Base-by-base conservation (phyloP, 2,797 vertebrate species). In the Petrocephalus sullivani region DNA sequence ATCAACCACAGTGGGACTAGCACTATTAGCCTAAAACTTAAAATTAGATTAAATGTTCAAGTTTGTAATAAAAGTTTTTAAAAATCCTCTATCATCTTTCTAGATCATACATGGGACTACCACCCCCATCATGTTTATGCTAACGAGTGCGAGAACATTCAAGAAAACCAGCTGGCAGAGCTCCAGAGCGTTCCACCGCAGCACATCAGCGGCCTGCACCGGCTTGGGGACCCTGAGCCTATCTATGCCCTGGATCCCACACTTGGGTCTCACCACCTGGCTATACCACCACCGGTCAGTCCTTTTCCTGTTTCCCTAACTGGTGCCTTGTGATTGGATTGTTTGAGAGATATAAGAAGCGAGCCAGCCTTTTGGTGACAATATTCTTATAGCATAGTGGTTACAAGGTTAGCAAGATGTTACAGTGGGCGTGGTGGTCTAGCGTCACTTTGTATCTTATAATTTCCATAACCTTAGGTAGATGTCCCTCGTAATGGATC, bases 81-180 rank as follows among this genome's bases (percentile, higher is more conserved):
- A 88, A 49, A 51, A 5, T 23, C 58, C 49, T 49, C 46, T 51
- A 14, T 23, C 84, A 9, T 49, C 71, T 16, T 23, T 81, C 14
- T 87, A 98, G 98, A 99, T 88, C 97, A 98, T 91, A 97, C 96
- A 91, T 99, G 98, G 98, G 98, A 99, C 5, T 98, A 98, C 90
- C 96, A 97, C 89, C 49, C 95, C n/a, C 97, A 96, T 86, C 96
- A 97, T 37, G 94, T 96, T 10, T 95, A 98, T 93, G 94, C 96
- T 85, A 95, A 90, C 3, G 98, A 99, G 64, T 98, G 98, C 86
- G 98, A 99, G 92, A 96, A 93, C 92, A 97, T 99, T 85, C 93
- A 95, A 3, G 98, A 99, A 89, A 96, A 94, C 85, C 98, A 99
- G 92, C 98, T 99, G 94, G 99, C 98, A 7, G 98, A 99, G 89